Conservation (phyloP, 2,888 invertebrate species). For the Heteromurus nitidus region DNA sequence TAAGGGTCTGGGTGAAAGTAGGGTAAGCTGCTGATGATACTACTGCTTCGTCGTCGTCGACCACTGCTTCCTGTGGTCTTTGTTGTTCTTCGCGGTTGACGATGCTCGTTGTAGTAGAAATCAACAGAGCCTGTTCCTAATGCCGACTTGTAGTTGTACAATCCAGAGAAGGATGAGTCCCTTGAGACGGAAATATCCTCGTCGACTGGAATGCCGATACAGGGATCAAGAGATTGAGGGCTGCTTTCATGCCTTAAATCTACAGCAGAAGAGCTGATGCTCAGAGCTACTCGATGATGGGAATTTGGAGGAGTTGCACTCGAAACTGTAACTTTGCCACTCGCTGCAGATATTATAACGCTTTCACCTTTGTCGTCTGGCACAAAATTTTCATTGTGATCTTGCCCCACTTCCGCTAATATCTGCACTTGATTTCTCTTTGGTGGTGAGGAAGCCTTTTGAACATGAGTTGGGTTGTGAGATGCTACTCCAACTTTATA, state of each 20-base stretch:
- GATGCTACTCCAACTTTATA: background rate
- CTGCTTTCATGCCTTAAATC: conserved; percentile 6
- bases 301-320: background rate
- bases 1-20: conserved; percentile 57
- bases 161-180: background rate
- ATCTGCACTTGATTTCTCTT: background rate
- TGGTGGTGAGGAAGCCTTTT: background rate
- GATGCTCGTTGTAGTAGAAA: too few relatives aligned
- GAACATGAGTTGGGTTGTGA: background rate
- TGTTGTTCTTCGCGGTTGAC: background rate
- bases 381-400: background rate
- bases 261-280: background rate
- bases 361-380: background rate
- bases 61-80: background rate
- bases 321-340: background rate
- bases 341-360: background rate
- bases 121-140: conserved; percentile 31
- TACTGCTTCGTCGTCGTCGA: conserved; percentile 2
- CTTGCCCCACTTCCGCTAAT: background rate
- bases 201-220: conserved; percentile 12
- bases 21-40: conserved; percentile 39
- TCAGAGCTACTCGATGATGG: background rate
- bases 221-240: conserved; percentile 28
- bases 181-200: conserved; percentile 15
- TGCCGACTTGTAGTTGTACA: background rate